A percentile compares a stretch with the other conserved stretches of the same genome.
Evolutionary conservation across 2,888 invertebrate species (phyloP).

Genomic region (Nysson spinosus): DNA sequence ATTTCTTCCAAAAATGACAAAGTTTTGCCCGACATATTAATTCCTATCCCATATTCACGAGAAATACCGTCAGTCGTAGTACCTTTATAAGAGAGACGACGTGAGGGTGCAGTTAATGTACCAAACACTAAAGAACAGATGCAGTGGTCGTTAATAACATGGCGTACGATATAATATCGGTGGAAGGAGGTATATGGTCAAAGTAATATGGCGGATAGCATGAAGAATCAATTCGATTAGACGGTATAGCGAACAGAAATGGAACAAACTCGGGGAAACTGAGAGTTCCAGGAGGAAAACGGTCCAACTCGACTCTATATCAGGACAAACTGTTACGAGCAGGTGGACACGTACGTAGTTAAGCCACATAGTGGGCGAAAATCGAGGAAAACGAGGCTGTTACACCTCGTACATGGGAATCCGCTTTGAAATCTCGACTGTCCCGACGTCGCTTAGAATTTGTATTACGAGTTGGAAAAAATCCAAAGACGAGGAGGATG

Average conservation of each 20-base stretch:
- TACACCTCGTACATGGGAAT: constrained; percentile 49
- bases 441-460: constrained; percentile 34
- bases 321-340: constrained; percentile 48
- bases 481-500: constrained; percentile 36
- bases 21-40: too few species aligned
- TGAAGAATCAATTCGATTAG: neutral
- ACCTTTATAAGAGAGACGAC: too few species aligned
- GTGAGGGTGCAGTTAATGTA: too few species aligned
- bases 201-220: too few species aligned
- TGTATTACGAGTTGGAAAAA: constrained; percentile 39
- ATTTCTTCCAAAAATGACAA: too few species aligned
- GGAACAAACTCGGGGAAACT: constrained; percentile 15
- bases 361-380: constrained; percentile 42
- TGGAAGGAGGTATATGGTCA: too few species aligned
- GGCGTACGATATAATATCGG: too few species aligned
- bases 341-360: constrained; percentile 46
- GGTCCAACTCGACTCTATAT: constrained; percentile 14
- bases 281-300: constrained; percentile 13
- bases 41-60: too few species aligned
- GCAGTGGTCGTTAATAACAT: too few species aligned
- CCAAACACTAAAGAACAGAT: too few species aligned
- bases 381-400: constrained; percentile 60
- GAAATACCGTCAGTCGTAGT: too few species aligned
- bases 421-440: constrained; percentile 49
- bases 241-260: constrained; percentile 8